phyloP scores from a whole-genome alignment of 1,140 invertebrate genomes.

The Bombus superbus region DNA sequence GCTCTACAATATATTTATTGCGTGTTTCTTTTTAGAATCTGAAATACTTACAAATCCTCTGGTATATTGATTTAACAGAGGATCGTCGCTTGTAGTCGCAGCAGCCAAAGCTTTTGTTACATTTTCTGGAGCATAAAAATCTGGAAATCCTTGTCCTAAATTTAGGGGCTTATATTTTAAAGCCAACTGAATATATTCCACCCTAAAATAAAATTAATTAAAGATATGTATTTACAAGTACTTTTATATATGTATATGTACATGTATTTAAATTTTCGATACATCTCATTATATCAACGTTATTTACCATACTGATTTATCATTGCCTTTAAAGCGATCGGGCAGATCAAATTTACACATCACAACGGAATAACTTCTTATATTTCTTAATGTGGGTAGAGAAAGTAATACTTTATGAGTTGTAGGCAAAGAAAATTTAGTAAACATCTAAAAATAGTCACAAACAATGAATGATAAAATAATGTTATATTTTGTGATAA shows the following conservation, averaged over 20 bases:
- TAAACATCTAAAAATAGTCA: slow-evolving; percentile 61
- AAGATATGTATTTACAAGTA: slow-evolving; percentile 7
- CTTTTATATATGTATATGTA: not conserved
- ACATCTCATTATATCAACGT: not conserved
- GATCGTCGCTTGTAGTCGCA: slow-evolving; percentile 87
- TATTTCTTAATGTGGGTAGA: slow-evolving; percentile 43
- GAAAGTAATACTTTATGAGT: slow-evolving; percentile 25
- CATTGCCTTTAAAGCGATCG: slow-evolving; percentile 80
- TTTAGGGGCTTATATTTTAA: slow-evolving; percentile 95
- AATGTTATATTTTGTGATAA: not conserved
- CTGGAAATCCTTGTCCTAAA: slow-evolving; percentile 98
- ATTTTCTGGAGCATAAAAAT: slow-evolving; percentile 93
- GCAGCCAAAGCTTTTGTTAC: slow-evolving; percentile 91
- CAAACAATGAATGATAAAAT: not conserved
- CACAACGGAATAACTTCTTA: slow-evolving; percentile 52
- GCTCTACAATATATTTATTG: not conserved
- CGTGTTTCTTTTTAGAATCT: not conserved
- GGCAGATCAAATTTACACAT: slow-evolving; percentile 83
- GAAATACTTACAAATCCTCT: slow-evolving; percentile 89
- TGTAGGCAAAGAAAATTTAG: slow-evolving; percentile 41
- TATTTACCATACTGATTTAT: slow-evolving; percentile 84
- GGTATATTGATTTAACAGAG: slow-evolving; percentile 95
- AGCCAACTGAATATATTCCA: slow-evolving; percentile 96
- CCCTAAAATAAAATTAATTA: slow-evolving; percentile 85
- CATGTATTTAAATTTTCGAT: slow-evolving; percentile 12